These are phyloP conservation scores for Rhodeus uyekii DNA, from an alignment of 2,797 vertebrate genomes.

Conservation along the genomic window DNA sequence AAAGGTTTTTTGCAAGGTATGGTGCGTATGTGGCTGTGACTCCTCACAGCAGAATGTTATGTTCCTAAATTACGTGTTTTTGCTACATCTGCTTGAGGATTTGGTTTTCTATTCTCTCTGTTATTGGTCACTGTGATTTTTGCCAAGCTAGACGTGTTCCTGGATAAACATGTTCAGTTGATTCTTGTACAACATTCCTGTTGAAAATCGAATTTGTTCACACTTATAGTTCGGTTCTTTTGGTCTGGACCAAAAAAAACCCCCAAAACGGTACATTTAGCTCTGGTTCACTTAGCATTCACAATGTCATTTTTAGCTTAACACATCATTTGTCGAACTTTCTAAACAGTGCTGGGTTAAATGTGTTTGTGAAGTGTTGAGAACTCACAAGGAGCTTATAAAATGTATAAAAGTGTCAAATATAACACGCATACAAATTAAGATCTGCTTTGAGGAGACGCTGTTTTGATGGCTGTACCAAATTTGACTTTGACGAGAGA, in stretches of 20 bases:
- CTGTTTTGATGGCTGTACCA: too few species aligned
- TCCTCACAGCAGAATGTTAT: not conserved
- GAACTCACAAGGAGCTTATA: not conserved
- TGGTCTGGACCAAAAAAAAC: not conserved
- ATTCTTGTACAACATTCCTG: not conserved
- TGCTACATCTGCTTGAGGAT: not conserved
- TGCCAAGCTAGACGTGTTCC: not conserved
- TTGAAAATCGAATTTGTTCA: not conserved
- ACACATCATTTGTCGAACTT: too few species aligned
- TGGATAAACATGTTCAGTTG: not conserved
- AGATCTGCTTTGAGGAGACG: too few species aligned
- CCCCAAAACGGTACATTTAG: not conserved
- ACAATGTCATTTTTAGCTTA: not conserved
- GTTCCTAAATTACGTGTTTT: not conserved
- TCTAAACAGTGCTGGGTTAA: not conserved
- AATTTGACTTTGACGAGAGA: not conserved
- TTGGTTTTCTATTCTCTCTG: slow-evolving; percentile 1
- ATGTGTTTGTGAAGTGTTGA: not conserved
- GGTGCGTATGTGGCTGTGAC: not conserved
- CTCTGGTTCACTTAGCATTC: not conserved
- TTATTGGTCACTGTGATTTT: not conserved
- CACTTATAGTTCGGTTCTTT: not conserved
- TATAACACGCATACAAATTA: too few species aligned
- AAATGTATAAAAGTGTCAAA: not conserved
- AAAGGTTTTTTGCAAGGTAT: not conserved